Conservation (phyloP, 2,113 vertebrate genomes). For the Gambusia holbrooki region DNA sequence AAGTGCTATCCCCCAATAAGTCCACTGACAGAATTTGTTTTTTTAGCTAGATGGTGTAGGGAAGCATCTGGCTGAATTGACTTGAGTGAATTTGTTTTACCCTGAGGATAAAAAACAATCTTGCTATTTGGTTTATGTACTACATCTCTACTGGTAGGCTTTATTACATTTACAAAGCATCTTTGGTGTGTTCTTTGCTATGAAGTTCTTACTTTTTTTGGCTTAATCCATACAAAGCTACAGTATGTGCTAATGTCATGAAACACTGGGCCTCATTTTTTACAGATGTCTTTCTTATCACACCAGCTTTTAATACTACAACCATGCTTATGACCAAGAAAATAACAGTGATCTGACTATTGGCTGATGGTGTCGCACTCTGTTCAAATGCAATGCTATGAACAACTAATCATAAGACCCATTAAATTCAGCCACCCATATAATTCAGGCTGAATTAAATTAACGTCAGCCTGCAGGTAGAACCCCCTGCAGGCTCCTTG, state of each 20-base stretch:
- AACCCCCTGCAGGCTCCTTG: not conserved
- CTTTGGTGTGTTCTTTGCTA: too few relatives aligned
- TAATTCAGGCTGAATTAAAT: too few relatives aligned
- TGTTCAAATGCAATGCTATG: not conserved
- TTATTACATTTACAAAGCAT: too few relatives aligned
- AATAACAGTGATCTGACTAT: not conserved
- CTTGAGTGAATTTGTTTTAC: slow-evolving; percentile 25
- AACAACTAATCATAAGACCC: not conserved
- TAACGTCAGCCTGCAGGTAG: not conserved
- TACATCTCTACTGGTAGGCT: too few relatives aligned
- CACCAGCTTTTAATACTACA: not conserved
- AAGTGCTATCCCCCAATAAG: slow-evolving; percentile 44
- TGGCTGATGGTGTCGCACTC: not conserved
- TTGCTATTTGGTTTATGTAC: too few relatives aligned
- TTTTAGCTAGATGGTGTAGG: slow-evolving; percentile 48
- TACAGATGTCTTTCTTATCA: not conserved
- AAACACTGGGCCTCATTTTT: not conserved
- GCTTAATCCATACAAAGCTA: not conserved
- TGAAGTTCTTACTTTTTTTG: too few relatives aligned
- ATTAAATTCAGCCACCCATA: not conserved
- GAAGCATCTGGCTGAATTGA: slow-evolving; percentile 52
- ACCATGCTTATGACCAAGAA: not conserved
- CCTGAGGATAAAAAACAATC: not conserved
- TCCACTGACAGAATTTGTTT: slow-evolving; percentile 55
- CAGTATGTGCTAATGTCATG: not conserved